These are phyloP conservation scores for Ginglymostoma cirratum DNA, from an alignment of 2,113 vertebrate genomes.

Conservation along the genomic window DNA sequence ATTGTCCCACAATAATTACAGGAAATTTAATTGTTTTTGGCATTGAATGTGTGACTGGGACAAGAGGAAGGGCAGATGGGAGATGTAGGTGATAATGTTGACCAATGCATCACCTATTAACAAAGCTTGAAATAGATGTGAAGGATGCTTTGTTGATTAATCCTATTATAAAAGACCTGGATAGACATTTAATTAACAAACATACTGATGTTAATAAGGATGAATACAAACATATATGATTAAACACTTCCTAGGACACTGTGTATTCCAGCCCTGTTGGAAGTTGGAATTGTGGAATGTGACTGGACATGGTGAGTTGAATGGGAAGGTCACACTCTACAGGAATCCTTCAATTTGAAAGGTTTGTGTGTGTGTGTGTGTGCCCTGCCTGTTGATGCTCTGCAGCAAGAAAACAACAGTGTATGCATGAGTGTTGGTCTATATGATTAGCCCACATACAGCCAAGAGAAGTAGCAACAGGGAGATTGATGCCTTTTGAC, in stretches of 20 bases:
- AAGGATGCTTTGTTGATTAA: background rate
- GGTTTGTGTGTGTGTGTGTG: too few species aligned
- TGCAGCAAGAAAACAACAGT: background rate
- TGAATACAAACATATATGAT: background rate
- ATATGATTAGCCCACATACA: background rate
- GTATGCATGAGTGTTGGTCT: background rate
- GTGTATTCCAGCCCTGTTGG: background rate
- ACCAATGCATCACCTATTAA: background rate
- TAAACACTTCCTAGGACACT: background rate
- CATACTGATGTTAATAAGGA: background rate
- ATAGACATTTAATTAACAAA: background rate
- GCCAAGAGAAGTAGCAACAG: background rate
- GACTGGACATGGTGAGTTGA: background rate
- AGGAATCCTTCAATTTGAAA: background rate
- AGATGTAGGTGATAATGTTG: background rate
- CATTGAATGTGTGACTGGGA: background rate
- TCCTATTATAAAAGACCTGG: background rate
- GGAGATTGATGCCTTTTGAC: background rate
- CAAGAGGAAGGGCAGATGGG: background rate
- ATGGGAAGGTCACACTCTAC: background rate
- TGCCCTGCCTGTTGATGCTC: background rate
- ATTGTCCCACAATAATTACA: background rate
- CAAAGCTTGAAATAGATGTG: background rate
- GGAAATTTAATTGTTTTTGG: background rate
- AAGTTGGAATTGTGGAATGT: background rate